Percentiles rank a stretch among this genome's conserved stretches.
Evolutionary conservation across 2,797 vertebrate genomes (phyloP).

Genomic region (Gymnothorax javanicus): DNA sequence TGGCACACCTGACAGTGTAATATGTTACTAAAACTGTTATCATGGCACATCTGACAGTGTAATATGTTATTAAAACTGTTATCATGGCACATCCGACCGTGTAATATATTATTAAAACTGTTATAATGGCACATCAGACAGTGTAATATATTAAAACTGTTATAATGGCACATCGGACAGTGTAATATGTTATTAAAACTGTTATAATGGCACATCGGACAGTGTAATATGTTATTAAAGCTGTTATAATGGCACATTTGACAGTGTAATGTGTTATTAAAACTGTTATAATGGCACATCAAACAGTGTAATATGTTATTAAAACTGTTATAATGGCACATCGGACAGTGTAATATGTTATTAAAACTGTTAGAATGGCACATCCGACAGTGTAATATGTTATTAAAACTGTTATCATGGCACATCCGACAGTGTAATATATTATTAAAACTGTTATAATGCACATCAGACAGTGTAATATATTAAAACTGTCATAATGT

Average conservation of each 20-base stretch:
- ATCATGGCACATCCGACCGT: slow-evolving; percentile 54
- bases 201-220: slow-evolving; percentile 57
- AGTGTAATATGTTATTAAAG: too few relatives aligned
- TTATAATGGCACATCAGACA: slow-evolving; percentile 56
- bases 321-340: too few relatives aligned
- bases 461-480: slow-evolving; percentile 42
- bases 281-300: slow-evolving; percentile 57
- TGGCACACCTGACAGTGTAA: slow-evolving; percentile 49
- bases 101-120: slow-evolving; percentile 22
- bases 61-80: slow-evolving; percentile 32
- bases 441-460: slow-evolving; percentile 45
- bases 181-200: slow-evolving; percentile 12
- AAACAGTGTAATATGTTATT: too few relatives aligned
- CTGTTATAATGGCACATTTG: slow-evolving; percentile 58
- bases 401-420: too few relatives aligned
- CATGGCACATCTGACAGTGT: slow-evolving; percentile 52
- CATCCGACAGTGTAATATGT: too few relatives aligned
- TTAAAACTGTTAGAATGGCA: too few relatives aligned
- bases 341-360: too few relatives aligned
- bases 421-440: too few relatives aligned
- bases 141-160: slow-evolving; percentile 27
- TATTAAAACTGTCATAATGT: slow-evolving; percentile 51
- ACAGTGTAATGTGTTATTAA: neutral
- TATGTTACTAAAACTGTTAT: slow-evolving; percentile 36
- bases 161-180: slow-evolving; percentile 52